A percentile compares a stretch with the other conserved stretches of the same genome.
Conservation (phyloP, 2,888 invertebrate species). For the Acleris holmiana region DNA sequence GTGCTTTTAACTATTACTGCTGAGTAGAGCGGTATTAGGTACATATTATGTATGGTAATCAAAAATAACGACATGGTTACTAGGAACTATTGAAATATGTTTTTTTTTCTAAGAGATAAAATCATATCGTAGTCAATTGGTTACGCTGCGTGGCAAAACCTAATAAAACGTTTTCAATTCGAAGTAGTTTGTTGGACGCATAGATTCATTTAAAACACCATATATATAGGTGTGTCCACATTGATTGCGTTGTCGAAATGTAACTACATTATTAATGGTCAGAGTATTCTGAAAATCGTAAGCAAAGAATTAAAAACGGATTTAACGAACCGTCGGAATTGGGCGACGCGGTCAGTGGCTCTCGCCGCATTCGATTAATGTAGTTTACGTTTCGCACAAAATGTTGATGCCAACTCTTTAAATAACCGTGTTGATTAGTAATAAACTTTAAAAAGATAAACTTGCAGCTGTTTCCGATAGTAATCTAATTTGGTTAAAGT, state of each 20-base stretch:
- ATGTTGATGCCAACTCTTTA: constrained; percentile 4
- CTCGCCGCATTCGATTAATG: constrained; percentile 10
- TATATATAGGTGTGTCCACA: too few species aligned
- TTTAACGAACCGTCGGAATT: constrained; percentile 50
- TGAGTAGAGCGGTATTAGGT: too few species aligned
- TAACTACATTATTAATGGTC: constrained; percentile 39
- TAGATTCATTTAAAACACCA: too few species aligned
- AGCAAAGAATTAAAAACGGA: constrained; percentile 49
- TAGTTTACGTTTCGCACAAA: constrained; percentile 14
- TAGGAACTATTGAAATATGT: too few species aligned
- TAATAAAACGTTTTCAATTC: too few species aligned
- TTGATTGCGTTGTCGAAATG: constrained; percentile 1
- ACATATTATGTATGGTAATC: too few species aligned
- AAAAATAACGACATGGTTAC: too few species aligned
- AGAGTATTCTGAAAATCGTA: constrained; percentile 41
- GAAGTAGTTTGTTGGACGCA: too few species aligned
- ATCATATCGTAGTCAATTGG: too few species aligned
- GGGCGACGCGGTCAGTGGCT: constrained; percentile 43
- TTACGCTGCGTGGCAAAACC: too few species aligned
- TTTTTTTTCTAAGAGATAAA: too few species aligned
- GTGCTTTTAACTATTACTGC: too few species aligned
- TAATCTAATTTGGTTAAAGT: background rate
- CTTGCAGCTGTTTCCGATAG: background rate
- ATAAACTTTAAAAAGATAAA: background rate
- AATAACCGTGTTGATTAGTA: background rate